Evolutionary conservation across 1,140 invertebrate species (phyloP), one percentile per base, ranked within the genome.

Genomic region (Formica exsecta): DNA sequence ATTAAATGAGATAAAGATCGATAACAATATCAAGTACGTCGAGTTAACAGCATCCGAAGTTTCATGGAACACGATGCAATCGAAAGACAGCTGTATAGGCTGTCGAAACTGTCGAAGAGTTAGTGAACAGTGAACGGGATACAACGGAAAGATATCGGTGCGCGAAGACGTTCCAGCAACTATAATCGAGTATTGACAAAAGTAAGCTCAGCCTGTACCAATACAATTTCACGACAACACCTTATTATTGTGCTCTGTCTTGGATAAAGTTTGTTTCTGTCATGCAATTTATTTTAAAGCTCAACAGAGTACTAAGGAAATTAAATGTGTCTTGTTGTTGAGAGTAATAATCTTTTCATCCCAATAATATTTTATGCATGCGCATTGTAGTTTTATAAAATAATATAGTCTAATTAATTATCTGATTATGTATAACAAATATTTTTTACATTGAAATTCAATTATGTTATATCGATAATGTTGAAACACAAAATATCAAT

Each of bases 91-190:
- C 25, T 61, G 13, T 38, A 70, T 48, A 4, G 25, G 29, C 9
- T 81, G 79, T 83, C 79, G 68, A 74, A 83, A 38, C 79, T 83
- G 79, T 74, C 79, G 38, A 83, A 74, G 68, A 74, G 68, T 83
- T 83, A 38, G 36, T 44, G 51, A 70, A 70, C 51, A 19, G 36
- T 70, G 13, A 57, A 64, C 65, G 79, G 19, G 25, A 83, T 74
- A 74, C 29, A 48, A 36, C 19, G 54, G 25, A 19, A 83, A 61
- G 68, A 83, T 83, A 83, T 68, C 54, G 54, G 3, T 61, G 25
- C 25, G 54, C 71, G 68, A 83, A 83, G 79, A 74, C n/a, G 79
- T 83, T 83, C 41, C 57, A 13, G 29, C 41, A 83, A 36, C 51
- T 81, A 73, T 81, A 81, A 81, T 74, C 68, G 38, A 61, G 57